Base-by-base conservation (phyloP, 1,140 invertebrate species). In the Zaprionus gabonicus region DNA sequence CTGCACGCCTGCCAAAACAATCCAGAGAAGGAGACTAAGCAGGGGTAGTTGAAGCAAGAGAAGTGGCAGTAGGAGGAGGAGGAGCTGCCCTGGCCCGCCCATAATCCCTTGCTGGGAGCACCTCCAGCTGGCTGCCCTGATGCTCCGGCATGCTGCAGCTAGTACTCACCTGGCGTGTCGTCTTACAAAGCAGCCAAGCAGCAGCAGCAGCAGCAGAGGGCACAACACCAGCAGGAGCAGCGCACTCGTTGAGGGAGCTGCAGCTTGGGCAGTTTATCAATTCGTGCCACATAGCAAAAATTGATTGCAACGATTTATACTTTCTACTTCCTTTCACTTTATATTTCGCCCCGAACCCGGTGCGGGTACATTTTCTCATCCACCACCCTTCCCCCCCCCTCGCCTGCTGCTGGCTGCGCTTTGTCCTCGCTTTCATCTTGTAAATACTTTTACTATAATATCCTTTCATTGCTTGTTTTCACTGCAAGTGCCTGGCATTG, bases 261-360 rank as follows among this genome's bases (percentile, higher is more conserved):
- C 31, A 49, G 64, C 84, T 68, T 66, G 65, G 71, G 85, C 85
- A 85, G 86, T 88, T 90, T 88, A 88, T 88, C 85, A 88, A 88
- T 88, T 90, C 84, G 71, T 81, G 79, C 71, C 84, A 85, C 86
- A 91, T 85, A 91, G 84, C 82, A 88, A 90, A 90, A 90, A 90
- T 90, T 90, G 85, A 90, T 90, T 85, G 85, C 85, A 85, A 90
- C 85, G 85, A 90, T 90, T 90, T 90, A 90, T 90, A 90, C 85
- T 90, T 90, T 90, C 85, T 90, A 90, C 85, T 91, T 90, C 85
- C 85, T 90, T 90, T 90, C 85, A 90, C 85, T 90, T 90, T 90
- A 91, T 91, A 82, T 80, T 78, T 67, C 58, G 53, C 59, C 36
- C 56, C 46, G 23, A 7, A n/a, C 67, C 57, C 27, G 51, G 51